These are phyloP conservation scores for Tapirus indicus DNA, from an alignment of 2,797 vertebrate genomes.

Conservation along the genomic window DNA sequence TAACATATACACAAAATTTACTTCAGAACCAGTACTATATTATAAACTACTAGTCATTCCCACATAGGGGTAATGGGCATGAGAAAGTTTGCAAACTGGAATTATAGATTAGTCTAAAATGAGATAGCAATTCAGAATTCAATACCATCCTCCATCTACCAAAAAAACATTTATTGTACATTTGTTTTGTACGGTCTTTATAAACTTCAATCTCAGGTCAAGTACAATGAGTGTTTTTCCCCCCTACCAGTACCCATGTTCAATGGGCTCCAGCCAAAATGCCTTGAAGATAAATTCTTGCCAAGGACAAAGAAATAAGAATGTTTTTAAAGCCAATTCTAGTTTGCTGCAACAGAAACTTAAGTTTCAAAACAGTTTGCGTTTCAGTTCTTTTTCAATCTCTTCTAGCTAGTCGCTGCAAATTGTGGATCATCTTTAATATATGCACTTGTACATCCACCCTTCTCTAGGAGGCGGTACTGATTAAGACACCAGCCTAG, in stretches of 20 bases:
- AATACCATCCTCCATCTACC: neutral
- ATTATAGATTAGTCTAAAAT: conserved; percentile 17
- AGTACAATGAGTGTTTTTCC: neutral
- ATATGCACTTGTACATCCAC: neutral
- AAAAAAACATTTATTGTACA: neutral
- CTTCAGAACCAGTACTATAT: neutral
- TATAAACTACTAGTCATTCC: neutral
- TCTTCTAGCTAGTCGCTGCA: neutral
- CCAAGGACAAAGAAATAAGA: neutral
- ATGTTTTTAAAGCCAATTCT: neutral
- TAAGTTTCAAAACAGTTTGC: conserved; percentile 18
- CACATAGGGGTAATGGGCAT: neutral
- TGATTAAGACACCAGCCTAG: neutral
- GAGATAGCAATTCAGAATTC: neutral
- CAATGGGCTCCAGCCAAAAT: neutral
- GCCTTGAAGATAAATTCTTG: neutral
- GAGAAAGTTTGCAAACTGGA: neutral
- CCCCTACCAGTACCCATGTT: neutral
- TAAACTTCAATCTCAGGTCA: neutral
- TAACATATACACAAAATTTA: neutral
- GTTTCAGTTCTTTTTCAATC: conserved; percentile 31
- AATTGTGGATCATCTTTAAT: neutral
- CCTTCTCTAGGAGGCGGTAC: neutral
- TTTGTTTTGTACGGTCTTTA: neutral
- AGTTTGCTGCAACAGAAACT: conserved; percentile 9